phyloP scores from a whole-genome alignment of 2,888 invertebrate species.

The Tipula lateralis region DNA sequence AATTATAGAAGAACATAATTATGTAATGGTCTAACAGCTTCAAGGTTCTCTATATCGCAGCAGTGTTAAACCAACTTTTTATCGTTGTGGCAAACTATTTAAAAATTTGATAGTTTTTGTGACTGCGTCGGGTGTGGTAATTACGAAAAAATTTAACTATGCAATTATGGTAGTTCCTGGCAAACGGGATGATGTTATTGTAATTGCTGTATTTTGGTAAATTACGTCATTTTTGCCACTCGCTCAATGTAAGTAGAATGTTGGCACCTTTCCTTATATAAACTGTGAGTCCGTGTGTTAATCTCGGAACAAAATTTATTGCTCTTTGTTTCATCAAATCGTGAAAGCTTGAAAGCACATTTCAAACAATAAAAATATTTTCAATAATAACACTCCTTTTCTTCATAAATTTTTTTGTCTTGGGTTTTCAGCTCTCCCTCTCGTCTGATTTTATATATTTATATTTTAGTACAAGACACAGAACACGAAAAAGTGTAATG shows the following conservation, averaged over 20 bases:
- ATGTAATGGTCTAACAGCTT: neutral
- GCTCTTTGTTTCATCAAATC: neutral
- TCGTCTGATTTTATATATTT: neutral
- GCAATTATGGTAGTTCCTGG: no score
- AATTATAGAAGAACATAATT: neutral
- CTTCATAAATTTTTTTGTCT: neutral
- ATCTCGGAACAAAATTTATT: neutral
- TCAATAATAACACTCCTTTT: neutral
- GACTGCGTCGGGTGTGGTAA: neutral
- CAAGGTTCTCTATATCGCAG: neutral
- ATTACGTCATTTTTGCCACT: no score
- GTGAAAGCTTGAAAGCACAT: neutral
- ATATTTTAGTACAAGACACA: neutral
- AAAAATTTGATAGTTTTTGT: neutral
- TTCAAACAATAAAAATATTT: conserved; percentile 11
- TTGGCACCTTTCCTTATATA: no score
- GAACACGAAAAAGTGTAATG: neutral
- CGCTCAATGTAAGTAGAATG: no score
- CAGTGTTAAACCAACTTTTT: neutral
- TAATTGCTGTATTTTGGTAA: no score
- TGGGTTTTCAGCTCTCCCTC: neutral
- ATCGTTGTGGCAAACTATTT: neutral
- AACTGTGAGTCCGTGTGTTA: no score
- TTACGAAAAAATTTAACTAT: neutral
- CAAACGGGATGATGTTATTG: no score